These are phyloP conservation scores for Amphiprion ocellaris DNA, from an alignment of 2,113 vertebrate genomes.

Conservation along the genomic window DNA sequence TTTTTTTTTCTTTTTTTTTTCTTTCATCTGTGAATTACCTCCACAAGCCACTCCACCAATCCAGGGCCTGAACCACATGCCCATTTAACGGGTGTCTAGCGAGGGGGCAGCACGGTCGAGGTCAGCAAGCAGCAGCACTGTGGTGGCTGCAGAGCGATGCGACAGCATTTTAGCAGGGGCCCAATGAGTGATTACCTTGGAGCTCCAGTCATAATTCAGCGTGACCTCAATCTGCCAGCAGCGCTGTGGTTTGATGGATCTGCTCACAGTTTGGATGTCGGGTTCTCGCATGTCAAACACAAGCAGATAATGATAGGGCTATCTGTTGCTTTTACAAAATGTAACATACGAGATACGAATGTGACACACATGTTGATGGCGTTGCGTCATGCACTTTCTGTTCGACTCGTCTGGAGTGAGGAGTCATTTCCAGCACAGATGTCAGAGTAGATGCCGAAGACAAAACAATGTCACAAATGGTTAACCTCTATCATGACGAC, in stretches of 20 bases:
- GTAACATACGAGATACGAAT: constrained; percentile 56
- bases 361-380: constrained; percentile 1
- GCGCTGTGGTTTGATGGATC: constrained; percentile 81
- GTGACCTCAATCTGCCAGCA: constrained; percentile 87
- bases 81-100: constrained; percentile 75
- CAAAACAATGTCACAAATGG: constrained; percentile 62
- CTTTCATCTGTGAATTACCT: constrained; percentile 75
- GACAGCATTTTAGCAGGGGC: constrained; percentile 68
- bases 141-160: constrained; percentile 52
- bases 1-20: constrained; percentile 10
- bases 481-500: constrained; percentile 64
- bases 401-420: constrained; percentile 17
- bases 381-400: constrained; percentile 15
- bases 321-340: constrained; percentile 74
- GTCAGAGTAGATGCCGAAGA: constrained; percentile 34
- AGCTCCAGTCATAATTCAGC: constrained; percentile 86
- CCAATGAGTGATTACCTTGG: constrained; percentile 85
- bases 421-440: constrained; percentile 5
- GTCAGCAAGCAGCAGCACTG: constrained; percentile 70
- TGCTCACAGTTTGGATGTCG: constrained; percentile 77
- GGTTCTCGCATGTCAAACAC: constrained; percentile 78
- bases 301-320: constrained; percentile 72
- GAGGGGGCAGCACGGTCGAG: constrained; percentile 73
- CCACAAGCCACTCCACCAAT: constrained; percentile 49
- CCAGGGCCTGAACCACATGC: constrained; percentile 44